phyloP scores from a whole-genome alignment of 2,888 invertebrate genomes.

The Teleiodes luculella region DNA sequence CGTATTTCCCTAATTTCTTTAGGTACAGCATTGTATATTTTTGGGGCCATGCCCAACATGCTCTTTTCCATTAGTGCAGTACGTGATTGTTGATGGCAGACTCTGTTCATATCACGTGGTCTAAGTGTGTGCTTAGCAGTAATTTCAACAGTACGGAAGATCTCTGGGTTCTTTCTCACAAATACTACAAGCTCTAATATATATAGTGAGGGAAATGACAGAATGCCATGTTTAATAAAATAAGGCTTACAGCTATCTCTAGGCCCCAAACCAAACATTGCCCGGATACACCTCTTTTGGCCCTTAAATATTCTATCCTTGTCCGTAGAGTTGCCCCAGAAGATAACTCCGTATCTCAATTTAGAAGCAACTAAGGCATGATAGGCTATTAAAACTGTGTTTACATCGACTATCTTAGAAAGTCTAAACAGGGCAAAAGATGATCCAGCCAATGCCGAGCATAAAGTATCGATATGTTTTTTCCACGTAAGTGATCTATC shows the following conservation, averaged over 20 bases:
- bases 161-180: not conserved
- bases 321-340: not conserved
- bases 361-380: not conserved
- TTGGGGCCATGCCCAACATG: too few relatives aligned
- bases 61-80: too few relatives aligned
- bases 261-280: not conserved
- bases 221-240: not conserved
- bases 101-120: too few relatives aligned
- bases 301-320: not conserved
- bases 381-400: not conserved
- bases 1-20: too few relatives aligned
- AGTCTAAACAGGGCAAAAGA: slow-evolving; percentile 2
- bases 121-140: too few relatives aligned
- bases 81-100: too few relatives aligned
- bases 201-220: too few relatives aligned
- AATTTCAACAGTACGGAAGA: not conserved
- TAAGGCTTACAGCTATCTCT: not conserved
- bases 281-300: not conserved
- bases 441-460: not conserved
- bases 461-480: slow-evolving; percentile 1
- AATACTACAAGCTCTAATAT: not conserved
- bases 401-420: not conserved
- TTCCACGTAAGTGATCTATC: slow-evolving; percentile 14
- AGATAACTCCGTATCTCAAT: not conserved
- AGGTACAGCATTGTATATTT: too few relatives aligned